Evolutionary conservation across 2,888 invertebrate genomes (phyloP).

Genomic region (Hemaris fuciformis): DNA sequence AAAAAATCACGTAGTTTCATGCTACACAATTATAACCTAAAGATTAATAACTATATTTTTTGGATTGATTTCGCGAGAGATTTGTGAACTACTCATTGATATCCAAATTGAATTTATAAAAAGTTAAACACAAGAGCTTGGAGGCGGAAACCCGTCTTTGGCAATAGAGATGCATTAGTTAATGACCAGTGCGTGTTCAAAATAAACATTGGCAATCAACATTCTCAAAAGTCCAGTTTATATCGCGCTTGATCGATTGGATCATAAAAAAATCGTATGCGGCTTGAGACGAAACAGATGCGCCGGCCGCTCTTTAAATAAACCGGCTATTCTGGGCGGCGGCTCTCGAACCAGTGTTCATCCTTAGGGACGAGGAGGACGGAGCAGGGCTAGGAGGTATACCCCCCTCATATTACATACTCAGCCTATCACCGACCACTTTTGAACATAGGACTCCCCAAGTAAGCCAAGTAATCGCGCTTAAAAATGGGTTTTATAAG

Average conservation of each 20-base stretch:
- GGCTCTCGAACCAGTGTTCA: constrained; percentile 6
- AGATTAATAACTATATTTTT: too few relatives aligned
- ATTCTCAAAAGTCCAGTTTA: constrained; percentile 20
- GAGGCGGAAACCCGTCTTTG: neutral
- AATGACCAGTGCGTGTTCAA: constrained; percentile 23
- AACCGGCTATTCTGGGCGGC: constrained; percentile 15
- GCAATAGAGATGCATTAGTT: constrained; percentile 17
- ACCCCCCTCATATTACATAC: neutral
- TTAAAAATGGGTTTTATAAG: too few relatives aligned
- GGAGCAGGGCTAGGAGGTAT: neutral
- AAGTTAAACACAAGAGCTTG: neutral
- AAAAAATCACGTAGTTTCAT: too few relatives aligned
- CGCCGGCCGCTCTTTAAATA: constrained; percentile 24
- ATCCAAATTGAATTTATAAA: neutral
- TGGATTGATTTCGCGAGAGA: too few relatives aligned
- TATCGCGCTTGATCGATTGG: constrained; percentile 24
- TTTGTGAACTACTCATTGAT: too few relatives aligned
- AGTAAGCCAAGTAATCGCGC: too few relatives aligned
- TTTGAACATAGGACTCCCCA: too few relatives aligned
- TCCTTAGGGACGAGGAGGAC: neutral
- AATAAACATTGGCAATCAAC: constrained; percentile 20
- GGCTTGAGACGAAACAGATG: constrained; percentile 49
- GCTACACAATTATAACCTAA: too few relatives aligned
- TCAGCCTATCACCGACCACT: too few relatives aligned
- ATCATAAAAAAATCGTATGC: constrained; percentile 26